Evolutionary conservation across 2,797 vertebrate species (phyloP).

Genomic region (Eulemur albifrons): DNA sequence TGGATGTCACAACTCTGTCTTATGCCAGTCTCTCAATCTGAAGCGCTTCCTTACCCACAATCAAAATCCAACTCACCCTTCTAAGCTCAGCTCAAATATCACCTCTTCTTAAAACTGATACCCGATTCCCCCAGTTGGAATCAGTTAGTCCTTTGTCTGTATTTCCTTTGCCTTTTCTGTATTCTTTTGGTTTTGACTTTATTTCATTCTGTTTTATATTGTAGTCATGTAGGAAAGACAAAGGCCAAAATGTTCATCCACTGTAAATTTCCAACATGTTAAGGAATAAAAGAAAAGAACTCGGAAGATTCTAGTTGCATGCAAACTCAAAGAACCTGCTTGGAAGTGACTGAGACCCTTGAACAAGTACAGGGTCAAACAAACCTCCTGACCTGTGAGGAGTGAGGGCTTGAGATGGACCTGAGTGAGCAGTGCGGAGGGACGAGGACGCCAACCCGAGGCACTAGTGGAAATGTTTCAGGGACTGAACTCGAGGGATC

Average conservation of each 20-base stretch:
- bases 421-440: not conserved
- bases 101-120: conserved; percentile 19
- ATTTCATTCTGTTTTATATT: conserved; percentile 58
- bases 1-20: not conserved
- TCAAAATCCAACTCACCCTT: conserved; percentile 28
- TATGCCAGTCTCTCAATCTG: not conserved
- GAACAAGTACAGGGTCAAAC: not conserved
- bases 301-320: not conserved
- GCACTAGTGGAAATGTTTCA: not conserved
- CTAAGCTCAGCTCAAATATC: conserved; percentile 53
- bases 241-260: not conserved
- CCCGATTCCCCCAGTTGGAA: conserved; percentile 47
- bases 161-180: not conserved
- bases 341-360: not conserved
- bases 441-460: not conserved
- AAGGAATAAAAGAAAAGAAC: not conserved
- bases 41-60: not conserved
- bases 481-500: not conserved
- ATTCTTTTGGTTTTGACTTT: conserved; percentile 28
- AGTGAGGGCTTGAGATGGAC: not conserved
- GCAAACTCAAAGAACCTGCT: not conserved
- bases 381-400: not conserved
- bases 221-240: not conserved
- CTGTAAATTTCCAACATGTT: not conserved
- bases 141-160: conserved; percentile 20